Evolutionary conservation across 2,797 vertebrate species (phyloP), one percentile per base, ranked within the genome.

Genomic region (Psittacula echo): DNA sequence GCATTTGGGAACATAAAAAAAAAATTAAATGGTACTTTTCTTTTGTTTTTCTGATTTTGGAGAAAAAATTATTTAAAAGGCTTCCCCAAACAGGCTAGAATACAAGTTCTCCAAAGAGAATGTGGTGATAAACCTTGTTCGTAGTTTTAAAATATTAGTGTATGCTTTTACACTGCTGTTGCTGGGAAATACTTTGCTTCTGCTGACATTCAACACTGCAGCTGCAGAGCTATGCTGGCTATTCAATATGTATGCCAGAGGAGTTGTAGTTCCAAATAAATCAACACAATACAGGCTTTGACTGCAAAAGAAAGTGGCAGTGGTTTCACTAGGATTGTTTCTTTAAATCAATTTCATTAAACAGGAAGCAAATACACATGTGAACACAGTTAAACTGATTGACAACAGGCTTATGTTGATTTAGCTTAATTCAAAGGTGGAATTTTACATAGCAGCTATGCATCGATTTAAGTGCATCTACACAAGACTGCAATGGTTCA

Each of bases 331-430:
- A 68, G 41, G 44, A 81, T 62, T 73, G 71, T 81, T 92, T 85
- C 72, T 92, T 86, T 73, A 78, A 75, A 91, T 34, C 17, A 56
- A 1, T 87, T 94, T 76, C 60, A 81, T 88, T 84, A 93, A 81
- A 88, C 62, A 53, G 60, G 54, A 81, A 81, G 70, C 41, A 84
- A 90, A 93, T 73, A 37, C 66, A 47, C 8, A 30, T 51, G 70
- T 81, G 73, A 70, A 70, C 62, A 60, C 22, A 66, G 54, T 78
- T 92, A 78, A 81, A 78, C 42, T 75, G 70, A 87, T 84, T 90
- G 94, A 70, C 37, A 94, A 8, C 37, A 73, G 22, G 11, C 39
- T 92, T 81, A n/a, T 70, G 39, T 80, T 86, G 62, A 60, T 80
- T 58, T 32, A 70, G 50, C n/a, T 91, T 78, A 84, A 81, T 93